phyloP scores from a whole-genome alignment of 1,140 invertebrate genomes.

The Microplitis mediator region DNA sequence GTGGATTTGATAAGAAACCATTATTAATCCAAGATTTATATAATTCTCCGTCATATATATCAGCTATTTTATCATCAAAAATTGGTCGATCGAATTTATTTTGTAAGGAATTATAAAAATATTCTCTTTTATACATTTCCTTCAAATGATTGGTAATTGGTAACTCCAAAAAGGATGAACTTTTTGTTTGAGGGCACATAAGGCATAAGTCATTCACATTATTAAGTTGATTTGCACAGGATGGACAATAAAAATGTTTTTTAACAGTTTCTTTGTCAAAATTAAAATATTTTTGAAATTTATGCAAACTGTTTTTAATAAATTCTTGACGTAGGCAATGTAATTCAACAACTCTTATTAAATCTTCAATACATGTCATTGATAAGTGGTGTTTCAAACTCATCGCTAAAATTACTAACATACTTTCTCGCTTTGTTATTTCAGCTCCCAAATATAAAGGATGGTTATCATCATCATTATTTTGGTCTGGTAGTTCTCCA shows the following conservation, averaged over 20 bases:
- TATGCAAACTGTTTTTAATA: neutral
- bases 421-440: neutral
- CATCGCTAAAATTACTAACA: neutral
- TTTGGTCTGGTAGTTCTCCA: neutral
- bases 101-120: constrained; percentile 19
- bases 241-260: constrained; percentile 24
- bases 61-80: neutral
- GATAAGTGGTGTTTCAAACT: neutral
- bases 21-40: constrained; percentile 24
- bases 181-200: neutral
- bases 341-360: neutral
- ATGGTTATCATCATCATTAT: neutral
- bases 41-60: constrained; percentile 21
- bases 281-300: neutral
- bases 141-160: neutral
- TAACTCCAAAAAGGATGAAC: constrained; percentile 6
- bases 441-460: neutral
- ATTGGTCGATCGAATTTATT: neutral
- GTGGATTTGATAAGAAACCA: constrained; percentile 35
- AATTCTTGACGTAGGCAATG: neutral
- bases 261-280: neutral
- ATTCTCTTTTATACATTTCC: constrained; percentile 11
- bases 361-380: neutral
- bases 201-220: neutral
- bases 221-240: neutral